Conservation (phyloP, 1,140 invertebrate genomes). For the Spodoptera frugiperda region DNA sequence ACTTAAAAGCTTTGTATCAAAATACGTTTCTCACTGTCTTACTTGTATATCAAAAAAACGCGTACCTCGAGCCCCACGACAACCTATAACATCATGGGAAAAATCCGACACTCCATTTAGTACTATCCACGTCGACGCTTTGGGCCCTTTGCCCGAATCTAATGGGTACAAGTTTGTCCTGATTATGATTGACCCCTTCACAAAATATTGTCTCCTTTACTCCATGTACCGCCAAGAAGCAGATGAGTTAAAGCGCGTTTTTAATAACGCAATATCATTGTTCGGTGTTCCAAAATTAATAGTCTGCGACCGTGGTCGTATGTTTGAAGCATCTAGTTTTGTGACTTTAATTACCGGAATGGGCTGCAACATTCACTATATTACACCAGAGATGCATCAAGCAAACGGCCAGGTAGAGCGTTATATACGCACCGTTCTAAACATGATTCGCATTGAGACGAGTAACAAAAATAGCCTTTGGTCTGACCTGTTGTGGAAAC, state of each 20-base stretch:
- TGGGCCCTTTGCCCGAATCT: too few relatives aligned
- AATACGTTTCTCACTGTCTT: too few relatives aligned
- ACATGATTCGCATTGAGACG: background rate
- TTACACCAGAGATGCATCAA: constrained; percentile 16
- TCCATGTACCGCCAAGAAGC: background rate
- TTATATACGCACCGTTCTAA: background rate
- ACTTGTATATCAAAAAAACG: too few relatives aligned
- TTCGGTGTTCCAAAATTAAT: background rate
- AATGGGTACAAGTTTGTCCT: too few relatives aligned
- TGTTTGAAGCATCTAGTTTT: background rate
- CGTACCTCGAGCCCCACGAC: too few relatives aligned
- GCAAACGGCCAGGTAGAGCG: constrained; percentile 5
- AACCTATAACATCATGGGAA: too few relatives aligned
- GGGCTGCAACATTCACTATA: background rate
- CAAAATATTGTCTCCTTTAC: constrained; percentile 5
- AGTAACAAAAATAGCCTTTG: background rate
- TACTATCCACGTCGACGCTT: too few relatives aligned
- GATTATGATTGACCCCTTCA: background rate
- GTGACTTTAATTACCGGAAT: background rate
- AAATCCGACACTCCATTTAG: too few relatives aligned
- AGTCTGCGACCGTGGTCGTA: too few relatives aligned
- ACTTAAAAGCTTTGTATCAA: too few relatives aligned
- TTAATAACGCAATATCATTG: background rate
- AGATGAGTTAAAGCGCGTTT: background rate
- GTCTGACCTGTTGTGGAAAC: constrained; percentile 1